Percentiles rank a stretch among this genome's conserved stretches.
These are phyloP conservation scores for Catamblyrhynchus diadema DNA, from an alignment of 2,797 vertebrate genomes.

Conservation along the genomic window DNA sequence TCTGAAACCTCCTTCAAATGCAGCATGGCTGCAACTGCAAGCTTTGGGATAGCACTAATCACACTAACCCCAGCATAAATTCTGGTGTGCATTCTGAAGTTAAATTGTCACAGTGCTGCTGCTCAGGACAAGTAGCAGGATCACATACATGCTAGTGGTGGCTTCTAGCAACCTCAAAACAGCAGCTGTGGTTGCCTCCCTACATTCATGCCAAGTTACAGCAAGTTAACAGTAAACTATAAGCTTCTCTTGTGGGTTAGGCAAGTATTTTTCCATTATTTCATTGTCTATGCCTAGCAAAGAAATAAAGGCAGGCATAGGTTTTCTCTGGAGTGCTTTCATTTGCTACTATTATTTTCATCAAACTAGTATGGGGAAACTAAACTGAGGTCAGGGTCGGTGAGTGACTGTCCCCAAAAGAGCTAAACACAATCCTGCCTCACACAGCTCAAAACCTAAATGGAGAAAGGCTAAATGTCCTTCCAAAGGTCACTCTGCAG, in stretches of 20 bases:
- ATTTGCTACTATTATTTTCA: background rate
- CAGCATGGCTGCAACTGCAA: background rate
- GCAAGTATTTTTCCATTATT: background rate
- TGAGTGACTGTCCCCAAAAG: background rate
- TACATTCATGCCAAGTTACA: background rate
- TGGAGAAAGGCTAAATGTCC: background rate
- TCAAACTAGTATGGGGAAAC: background rate
- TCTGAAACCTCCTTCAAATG: background rate
- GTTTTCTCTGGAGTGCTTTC: background rate
- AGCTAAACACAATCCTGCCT: background rate
- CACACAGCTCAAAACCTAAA: background rate
- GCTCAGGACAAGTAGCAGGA: background rate
- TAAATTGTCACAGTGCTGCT: background rate
- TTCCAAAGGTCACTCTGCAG: constrained; percentile 3
- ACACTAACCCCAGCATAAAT: background rate
- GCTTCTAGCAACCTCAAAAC: constrained; percentile 12
- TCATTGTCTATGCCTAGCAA: background rate
- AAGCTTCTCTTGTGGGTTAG: background rate
- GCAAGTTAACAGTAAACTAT: background rate
- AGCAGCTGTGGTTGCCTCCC: background rate
- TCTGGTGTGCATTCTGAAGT: background rate
- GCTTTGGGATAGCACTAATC: background rate
- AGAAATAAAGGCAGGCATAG: background rate
- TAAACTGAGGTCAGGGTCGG: background rate
- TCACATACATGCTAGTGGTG: background rate